phyloP scores from a whole-genome alignment of 2,113 vertebrate genomes.

The Cricetomys ansorgei region DNA sequence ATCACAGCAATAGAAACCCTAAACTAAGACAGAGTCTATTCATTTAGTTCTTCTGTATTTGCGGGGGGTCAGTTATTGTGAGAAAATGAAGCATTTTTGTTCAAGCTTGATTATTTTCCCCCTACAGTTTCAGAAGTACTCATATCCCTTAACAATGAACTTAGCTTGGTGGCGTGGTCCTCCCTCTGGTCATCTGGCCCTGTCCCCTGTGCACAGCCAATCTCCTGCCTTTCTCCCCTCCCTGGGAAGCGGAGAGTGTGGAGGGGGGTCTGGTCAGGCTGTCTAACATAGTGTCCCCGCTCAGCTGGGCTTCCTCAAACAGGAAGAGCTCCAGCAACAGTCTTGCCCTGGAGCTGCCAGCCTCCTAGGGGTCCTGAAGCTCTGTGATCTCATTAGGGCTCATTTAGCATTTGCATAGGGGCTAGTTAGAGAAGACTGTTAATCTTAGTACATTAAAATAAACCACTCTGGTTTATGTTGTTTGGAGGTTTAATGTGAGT shows the following conservation, averaged over 20 bases:
- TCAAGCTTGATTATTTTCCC: background rate
- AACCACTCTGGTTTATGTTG: background rate
- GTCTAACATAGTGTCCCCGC: background rate
- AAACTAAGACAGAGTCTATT: background rate
- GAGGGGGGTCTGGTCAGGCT: background rate
- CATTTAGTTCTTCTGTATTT: background rate
- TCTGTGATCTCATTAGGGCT: background rate
- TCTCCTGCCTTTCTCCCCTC: background rate
- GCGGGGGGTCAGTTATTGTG: background rate
- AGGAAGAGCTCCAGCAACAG: background rate
- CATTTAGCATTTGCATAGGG: background rate
- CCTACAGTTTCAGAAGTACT: background rate
- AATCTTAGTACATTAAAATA: background rate
- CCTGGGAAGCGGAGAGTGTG: background rate
- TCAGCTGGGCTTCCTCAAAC: background rate
- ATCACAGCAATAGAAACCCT: background rate
- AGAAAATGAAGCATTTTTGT: background rate
- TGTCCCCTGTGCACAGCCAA: background rate
- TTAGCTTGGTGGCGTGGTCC: background rate
- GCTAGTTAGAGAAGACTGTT: background rate
- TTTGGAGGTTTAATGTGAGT: background rate
- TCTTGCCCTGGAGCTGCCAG: background rate
- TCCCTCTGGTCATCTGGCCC: background rate
- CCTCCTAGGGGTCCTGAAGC: background rate
- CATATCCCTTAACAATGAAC: background rate